These are phyloP conservation scores for Heliconius melpomene DNA, from an alignment of 1,140 invertebrate species.

Conservation along the genomic window DNA sequence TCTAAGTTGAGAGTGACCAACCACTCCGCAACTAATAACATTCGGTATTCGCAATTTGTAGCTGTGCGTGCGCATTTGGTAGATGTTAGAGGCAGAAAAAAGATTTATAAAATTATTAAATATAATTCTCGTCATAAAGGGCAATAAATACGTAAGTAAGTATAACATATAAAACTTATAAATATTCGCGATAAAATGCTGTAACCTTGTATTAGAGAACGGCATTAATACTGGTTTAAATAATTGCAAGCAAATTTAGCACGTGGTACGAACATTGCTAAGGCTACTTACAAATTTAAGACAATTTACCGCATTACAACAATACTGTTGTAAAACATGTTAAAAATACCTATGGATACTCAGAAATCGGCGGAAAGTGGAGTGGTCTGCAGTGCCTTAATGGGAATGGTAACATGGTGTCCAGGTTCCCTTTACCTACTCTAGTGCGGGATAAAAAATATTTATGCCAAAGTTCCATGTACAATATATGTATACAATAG, in stretches of 20 bases:
- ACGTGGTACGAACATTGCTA: background rate
- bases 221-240: constrained; percentile 22
- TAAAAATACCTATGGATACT: too few species aligned
- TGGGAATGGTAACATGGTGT: too few species aligned
- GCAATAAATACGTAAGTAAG: background rate
- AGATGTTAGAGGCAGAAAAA: background rate
- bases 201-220: constrained; percentile 24
- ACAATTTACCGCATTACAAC: background rate
- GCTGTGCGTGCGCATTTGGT: background rate
- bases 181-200: background rate
- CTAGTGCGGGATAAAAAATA: too few species aligned
- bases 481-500: too few species aligned
- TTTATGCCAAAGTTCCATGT: too few species aligned
- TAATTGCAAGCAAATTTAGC: constrained; percentile 23
- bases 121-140: background rate
- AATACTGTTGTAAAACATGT: background rate
- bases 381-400: too few species aligned
- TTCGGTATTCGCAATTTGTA: background rate
- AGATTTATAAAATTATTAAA: background rate
- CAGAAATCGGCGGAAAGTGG: too few species aligned
- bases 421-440: too few species aligned
- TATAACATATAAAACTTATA: background rate
- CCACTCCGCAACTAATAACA: background rate
- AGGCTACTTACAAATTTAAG: background rate
- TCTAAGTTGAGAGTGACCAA: background rate